A percentile compares a stretch with the other conserved stretches of the same genome.
phyloP scores from a whole-genome alignment of 2,888 invertebrate genomes.

The Polydrusus cervinus region DNA sequence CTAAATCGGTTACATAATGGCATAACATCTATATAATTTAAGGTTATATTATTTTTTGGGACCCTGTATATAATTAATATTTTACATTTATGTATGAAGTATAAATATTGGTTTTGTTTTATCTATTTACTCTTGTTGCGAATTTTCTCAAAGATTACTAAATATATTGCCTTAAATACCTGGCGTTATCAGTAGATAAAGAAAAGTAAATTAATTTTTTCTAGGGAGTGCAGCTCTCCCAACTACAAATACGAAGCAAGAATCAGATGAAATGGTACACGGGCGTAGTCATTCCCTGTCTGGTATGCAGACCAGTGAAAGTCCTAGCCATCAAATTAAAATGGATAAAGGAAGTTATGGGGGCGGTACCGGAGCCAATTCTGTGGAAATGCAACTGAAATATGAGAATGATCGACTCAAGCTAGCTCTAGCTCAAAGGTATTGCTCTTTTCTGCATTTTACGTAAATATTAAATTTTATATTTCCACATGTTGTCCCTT shows the following conservation, averaged over 20 bases:
- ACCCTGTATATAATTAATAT: too few relatives aligned
- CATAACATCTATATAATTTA: too few relatives aligned
- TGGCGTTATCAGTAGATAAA: constrained; percentile 30
- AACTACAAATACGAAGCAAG: constrained; percentile 64
- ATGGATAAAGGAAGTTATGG: constrained; percentile 64
- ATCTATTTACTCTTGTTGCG: neutral
- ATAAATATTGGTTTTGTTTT: constrained; percentile 6
- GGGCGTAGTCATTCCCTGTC: constrained; percentile 78
- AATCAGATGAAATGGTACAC: constrained; percentile 73
- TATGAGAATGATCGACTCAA: constrained; percentile 98
- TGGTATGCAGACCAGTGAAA: constrained; percentile 76
- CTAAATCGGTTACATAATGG: too few relatives aligned
- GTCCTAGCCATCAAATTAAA: constrained; percentile 78
- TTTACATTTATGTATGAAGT: too few relatives aligned
- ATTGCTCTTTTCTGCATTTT: constrained; percentile 43
- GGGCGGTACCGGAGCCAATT: constrained; percentile 63
- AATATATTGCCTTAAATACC: neutral
- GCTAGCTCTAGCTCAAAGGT: constrained; percentile 96
- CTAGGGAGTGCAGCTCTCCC: constrained; percentile 64
- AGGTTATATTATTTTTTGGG: too few relatives aligned
- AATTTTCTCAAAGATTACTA: neutral
- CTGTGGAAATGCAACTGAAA: constrained; percentile 89
- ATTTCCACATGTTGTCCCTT: too few relatives aligned
- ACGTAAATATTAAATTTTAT: too few relatives aligned
- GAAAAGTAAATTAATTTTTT: neutral